Base-by-base conservation (phyloP, 2,888 invertebrate genomes). In the Drosophila putrida region DNA sequence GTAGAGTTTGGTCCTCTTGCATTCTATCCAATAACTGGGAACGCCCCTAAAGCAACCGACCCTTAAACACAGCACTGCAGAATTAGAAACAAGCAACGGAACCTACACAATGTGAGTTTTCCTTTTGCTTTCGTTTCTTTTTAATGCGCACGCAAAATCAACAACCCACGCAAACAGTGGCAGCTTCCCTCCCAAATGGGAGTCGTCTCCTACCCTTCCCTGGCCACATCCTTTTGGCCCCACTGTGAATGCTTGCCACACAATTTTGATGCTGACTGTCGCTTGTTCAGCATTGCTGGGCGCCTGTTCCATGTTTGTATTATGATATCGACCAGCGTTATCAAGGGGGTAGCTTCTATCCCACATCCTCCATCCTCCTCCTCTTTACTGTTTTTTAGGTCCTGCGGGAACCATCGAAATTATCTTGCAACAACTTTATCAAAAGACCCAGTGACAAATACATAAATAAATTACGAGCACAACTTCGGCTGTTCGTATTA, bases 241-340 rank as follows among this genome's bases (percentile, higher is more conserved):
- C 57, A 27, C 11, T 5, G 13, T 41, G 57, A 38, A 60, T 49
- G 67, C 65, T 55, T 72, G 60, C 58, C 80, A 85, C 75, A 27
- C 36, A 47, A 33, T 46, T 64, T 64, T 47, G 44, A 25, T 43
- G 59, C 44, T 69, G 60, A 41, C 20, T 43, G 55, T 39, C 39
- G 43, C 33, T 69, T 65, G 43, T 47, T 49, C 50, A 35, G 69
- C 61, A 35, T 44, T 85, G 67, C 81, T 88, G 88, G 43, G 82
- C 89, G 75, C 88, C 88, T 83, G 77, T 72, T 90, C 58, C 71
- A 57, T 89, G 88, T 90, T 90, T 88, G 88, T 83, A 81, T 83
- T 88, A 75, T 79, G 89, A 89, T 89, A 88, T 90, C 88, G 89
- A 89, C 86, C 60, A 25, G 43, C 68, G 73, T 90, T 90, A 88